Evolutionary conservation across 2,797 vertebrate genomes (phyloP), one percentile per base, ranked within the genome.

Genomic region (Basileuterus tristriatus): DNA sequence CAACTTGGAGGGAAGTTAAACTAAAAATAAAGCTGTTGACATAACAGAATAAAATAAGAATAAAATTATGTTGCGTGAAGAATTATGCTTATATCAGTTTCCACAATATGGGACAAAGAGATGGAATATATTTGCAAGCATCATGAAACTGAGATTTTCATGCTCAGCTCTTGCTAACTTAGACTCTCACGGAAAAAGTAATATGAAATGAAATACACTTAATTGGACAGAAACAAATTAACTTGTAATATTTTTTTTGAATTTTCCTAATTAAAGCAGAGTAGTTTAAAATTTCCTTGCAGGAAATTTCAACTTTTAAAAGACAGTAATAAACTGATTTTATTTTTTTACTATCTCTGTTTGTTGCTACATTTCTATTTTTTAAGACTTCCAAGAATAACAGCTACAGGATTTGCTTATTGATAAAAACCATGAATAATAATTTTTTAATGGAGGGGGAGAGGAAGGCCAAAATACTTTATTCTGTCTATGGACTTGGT

Each of bases 21-120:
- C 41, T 79, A 60, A 83, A 91, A 93, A 44, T 34, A 89, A 76
- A 95, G 22, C 22, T 46, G 18, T 63, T 77, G 78, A 83, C 30
- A 62, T 68, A 69, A 21, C 6, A 55, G 4, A 53, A 76, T 74
- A 56, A 74, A 86, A 64, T 30, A 52, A 36, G 17, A 18, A 55
- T 69, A 72, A 41, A 41, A 41, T 11, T 34, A 23, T 26, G 2
- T 34, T 69, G 37, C 2, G 0, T 37, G 41, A 86, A 71, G 29
- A 77, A 74, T 63, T 60, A 43, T 58, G 44, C 37, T 60, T 13
- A 3, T 20, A 49, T 58, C 8, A 11, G 13, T 71, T 90, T 86
- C n/a, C n/a, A 71, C 9, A 30, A 32, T 46, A 30, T 53, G 18
- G 11, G 32, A 43, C 8, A 3, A 68, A 59, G 24, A 62, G 15